Evolutionary conservation across 92 coral and sea anemone species (phyloP).

Genomic region (Parazoanthus swiftii): DNA sequence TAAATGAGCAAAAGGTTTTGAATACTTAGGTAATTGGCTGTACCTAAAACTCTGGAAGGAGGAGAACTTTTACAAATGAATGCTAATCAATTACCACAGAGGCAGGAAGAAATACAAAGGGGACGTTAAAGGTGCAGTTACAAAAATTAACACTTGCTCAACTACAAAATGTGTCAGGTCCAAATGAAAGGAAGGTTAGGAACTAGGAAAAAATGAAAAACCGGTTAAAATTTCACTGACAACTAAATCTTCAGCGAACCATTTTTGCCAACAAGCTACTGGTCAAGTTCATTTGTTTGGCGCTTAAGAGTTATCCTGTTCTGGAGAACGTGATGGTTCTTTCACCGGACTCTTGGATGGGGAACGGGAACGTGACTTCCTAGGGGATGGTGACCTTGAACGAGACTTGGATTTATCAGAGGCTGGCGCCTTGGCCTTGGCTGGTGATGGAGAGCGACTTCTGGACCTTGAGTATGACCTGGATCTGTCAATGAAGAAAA

Average conservation of each 20-base stretch:
- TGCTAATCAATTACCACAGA: not conserved
- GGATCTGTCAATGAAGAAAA: not conserved
- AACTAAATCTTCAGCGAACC: not conserved
- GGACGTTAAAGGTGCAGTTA: not conserved
- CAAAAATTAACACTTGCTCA: not conserved
- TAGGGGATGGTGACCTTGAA: constrained; percentile 29
- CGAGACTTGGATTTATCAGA: constrained; percentile 25
- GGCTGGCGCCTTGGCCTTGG: constrained; percentile 16
- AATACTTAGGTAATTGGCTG: not conserved
- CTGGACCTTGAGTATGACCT: constrained; percentile 77
- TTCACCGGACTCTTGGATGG: constrained; percentile 32
- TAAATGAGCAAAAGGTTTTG: not conserved
- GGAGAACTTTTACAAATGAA: too few species aligned
- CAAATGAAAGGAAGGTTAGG: not conserved
- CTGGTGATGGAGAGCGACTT: constrained; percentile 43
- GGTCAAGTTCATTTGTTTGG: constrained; percentile 9
- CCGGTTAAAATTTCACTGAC: not conserved
- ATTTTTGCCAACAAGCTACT: not conserved
- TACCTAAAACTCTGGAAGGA: not conserved
- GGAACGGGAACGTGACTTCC: constrained; percentile 54
- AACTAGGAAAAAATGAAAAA: not conserved
- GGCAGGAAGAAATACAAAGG: not conserved
- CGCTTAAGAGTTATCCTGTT: constrained; percentile 11
- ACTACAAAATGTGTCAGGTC: not conserved
- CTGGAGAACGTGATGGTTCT: constrained; percentile 29